These are phyloP conservation scores for Bufotes viridis DNA, from an alignment of 2,797 vertebrate species.

Conservation along the genomic window DNA sequence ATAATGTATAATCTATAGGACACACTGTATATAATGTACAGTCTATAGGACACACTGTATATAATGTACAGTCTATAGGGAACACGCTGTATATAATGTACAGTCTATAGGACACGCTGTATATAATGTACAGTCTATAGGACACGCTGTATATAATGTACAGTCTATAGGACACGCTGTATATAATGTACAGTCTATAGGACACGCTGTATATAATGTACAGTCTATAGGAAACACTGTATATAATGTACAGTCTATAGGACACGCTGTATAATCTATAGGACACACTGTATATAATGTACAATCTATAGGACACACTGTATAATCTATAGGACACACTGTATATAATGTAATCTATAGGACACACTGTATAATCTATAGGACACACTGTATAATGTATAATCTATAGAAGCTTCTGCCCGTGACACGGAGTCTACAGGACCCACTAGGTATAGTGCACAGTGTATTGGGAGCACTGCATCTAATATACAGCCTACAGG, in stretches of 20 bases:
- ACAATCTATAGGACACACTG: background rate
- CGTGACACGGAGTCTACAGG: too few species aligned
- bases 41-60: background rate
- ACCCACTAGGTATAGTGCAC: too few species aligned
- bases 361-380: background rate
- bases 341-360: background rate
- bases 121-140: too few species aligned
- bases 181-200: too few species aligned
- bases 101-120: background rate
- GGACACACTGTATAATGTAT: background rate
- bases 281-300: background rate
- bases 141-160: too few species aligned
- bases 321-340: background rate
- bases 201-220: too few species aligned
- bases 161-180: too few species aligned
- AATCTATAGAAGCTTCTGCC: background rate
- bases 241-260: background rate
- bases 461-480: background rate
- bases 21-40: background rate
- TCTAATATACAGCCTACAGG: background rate
- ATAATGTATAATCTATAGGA: background rate
- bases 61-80: background rate
- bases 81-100: background rate
- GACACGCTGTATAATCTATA: background rate
- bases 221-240: too few species aligned